Evolutionary conservation across 2,113 vertebrate genomes (phyloP).

Genomic region (Passer montanus): DNA sequence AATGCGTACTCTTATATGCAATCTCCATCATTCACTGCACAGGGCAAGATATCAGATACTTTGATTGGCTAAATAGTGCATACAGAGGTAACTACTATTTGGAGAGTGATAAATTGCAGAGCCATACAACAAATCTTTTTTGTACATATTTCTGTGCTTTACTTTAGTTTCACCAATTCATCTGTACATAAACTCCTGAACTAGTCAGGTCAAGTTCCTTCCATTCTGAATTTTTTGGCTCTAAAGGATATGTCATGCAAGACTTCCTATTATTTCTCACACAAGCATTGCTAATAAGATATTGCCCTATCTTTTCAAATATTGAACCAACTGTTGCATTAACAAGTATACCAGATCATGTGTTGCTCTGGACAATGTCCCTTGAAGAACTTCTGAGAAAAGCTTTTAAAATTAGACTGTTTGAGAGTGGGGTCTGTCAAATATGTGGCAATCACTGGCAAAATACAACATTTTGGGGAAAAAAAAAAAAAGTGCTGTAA

Average conservation of each 20-base stretch:
- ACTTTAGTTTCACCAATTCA: not conserved
- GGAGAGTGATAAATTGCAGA: not conserved
- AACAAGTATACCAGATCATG: not conserved
- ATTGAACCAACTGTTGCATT: not conserved
- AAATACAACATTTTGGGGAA: not conserved
- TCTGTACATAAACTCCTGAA: not conserved
- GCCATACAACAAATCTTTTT: not conserved
- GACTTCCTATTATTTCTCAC: not conserved
- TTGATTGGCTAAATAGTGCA: not conserved
- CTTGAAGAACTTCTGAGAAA: not conserved
- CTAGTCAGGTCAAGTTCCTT: not conserved
- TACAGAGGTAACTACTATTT: not conserved
- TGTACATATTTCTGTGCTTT: not conserved
- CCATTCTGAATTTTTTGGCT: not conserved
- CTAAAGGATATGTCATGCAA: not conserved
- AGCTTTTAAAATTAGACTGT: not conserved
- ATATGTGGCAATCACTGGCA: not conserved
- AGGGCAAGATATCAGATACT: not conserved
- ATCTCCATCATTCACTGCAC: not conserved
- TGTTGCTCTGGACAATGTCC: not conserved
- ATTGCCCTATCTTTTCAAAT: not conserved
- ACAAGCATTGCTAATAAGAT: not conserved
- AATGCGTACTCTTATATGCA: fast-evolving
- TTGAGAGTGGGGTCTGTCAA: not conserved
- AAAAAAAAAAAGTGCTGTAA: not conserved